A percentile compares a stretch with the other conserved stretches of the same genome.
These are phyloP conservation scores for Terrapene triunguis DNA, from an alignment of 2,113 vertebrate genomes.

Conservation along the genomic window DNA sequence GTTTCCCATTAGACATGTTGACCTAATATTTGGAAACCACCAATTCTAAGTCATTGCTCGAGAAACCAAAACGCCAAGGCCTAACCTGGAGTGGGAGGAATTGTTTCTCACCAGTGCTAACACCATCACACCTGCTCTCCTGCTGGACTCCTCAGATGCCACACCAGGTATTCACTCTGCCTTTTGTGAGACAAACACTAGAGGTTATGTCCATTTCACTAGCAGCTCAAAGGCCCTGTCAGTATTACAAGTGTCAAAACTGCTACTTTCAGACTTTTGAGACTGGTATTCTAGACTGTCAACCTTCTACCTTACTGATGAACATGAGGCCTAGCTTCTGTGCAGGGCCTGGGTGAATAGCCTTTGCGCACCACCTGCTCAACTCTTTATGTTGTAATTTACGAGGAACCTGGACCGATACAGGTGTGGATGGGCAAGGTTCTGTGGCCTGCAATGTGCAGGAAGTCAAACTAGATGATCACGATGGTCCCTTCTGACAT, in stretches of 20 bases:
- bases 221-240: background rate
- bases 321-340: too few species aligned
- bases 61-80: background rate
- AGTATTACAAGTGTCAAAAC: too few species aligned
- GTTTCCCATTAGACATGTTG: background rate
- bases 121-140: constrained; percentile 49
- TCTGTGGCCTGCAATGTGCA: background rate
- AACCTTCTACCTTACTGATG: too few species aligned
- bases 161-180: background rate
- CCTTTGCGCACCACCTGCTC: background rate
- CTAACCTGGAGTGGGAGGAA: too few species aligned
- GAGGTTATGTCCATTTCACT: background rate
- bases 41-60: background rate
- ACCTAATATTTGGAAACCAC: background rate
- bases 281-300: background rate
- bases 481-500: background rate
- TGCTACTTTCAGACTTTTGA: background rate
- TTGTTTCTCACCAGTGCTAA: constrained; percentile 21
- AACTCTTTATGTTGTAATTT: background rate
- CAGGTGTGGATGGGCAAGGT: background rate
- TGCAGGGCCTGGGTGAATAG: too few species aligned
- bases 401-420: background rate
- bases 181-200: background rate
- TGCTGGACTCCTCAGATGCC: constrained; percentile 22
- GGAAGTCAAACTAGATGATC: background rate